Base-by-base conservation (phyloP, 2,888 invertebrate genomes). In the Drosophila eohydei region DNA sequence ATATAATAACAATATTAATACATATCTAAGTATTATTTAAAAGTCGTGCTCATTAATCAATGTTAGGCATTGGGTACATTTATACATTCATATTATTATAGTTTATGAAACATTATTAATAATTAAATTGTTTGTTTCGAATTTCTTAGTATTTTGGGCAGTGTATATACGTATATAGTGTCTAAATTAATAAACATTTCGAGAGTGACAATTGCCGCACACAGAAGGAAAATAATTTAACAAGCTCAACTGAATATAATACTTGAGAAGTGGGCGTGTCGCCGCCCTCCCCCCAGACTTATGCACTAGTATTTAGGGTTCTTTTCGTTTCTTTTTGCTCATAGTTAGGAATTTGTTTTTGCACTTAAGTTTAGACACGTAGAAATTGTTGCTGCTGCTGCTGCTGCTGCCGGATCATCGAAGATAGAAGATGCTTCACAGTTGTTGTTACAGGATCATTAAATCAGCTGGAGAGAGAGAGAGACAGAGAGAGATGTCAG, bases 221-320 rank as follows among this genome's bases (percentile, higher is more conserved):
- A 46, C 40, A 38, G 14, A 32, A n/a, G 32, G 11, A 41, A 26
- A 50, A 36, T 57, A 21, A 38, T 30, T 26, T 44, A 55, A 36
- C 40, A 60, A 51, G 36, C 73, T 57, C n/a, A 77, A 80, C 69
- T 78, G 68, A 74, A 73, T 48, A 76, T 83, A 84, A 89, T 83
- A 83, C 89, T 83, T 85, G 81, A 88, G 86, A 84, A 78, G 59
- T 80, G 70, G 81, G 89, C 83, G 83, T 73, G 52, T 44, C 59
- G 40, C 56, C 65, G 60, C 48, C 50, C 50, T 21, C 21, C 69
- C 67, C 69, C 12, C 30, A 58, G 67, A 43, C 80, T 69, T 76
- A 75, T 44, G 9, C 38, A 32, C 73, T 75, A 78, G 4, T 26
- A 26, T 70, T 60, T 68, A 65, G 54, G 64, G 48, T 57, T 68